Percentiles rank a stretch among this genome's conserved stretches.
Conservation (phyloP, 2,888 invertebrate species). For the Nycteola revayana region DNA sequence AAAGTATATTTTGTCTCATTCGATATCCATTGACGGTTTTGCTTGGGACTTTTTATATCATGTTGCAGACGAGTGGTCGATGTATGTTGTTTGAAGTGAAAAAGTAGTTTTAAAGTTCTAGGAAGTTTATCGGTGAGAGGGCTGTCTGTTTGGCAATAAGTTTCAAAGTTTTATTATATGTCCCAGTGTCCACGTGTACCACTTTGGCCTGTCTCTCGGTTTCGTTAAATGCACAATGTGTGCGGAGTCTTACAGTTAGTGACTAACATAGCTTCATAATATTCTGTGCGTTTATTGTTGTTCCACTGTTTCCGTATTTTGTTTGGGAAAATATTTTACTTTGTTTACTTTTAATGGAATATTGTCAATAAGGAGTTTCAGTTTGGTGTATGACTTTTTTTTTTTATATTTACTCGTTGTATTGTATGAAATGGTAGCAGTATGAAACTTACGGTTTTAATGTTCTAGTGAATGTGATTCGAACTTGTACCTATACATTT, state of each 20-base stretch:
- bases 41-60: background rate
- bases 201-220: slow-evolving; percentile 37
- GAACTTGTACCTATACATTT: no score
- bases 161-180: slow-evolving; percentile 54
- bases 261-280: slow-evolving; percentile 18
- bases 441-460: no score
- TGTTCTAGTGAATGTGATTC: no score
- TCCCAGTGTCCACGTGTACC: slow-evolving; percentile 41
- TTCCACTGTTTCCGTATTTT: slow-evolving; percentile 22
- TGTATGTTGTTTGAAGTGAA: slow-evolving; percentile 9
- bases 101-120: slow-evolving; percentile 14
- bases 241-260: slow-evolving; percentile 21
- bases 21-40: slow-evolving; percentile 18
- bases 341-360: no score
- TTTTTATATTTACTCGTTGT: no score
- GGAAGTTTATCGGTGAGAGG: slow-evolving; percentile 25
- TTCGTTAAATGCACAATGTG: slow-evolving; percentile 37
- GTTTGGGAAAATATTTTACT: slow-evolving; percentile 16
- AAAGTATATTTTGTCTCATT: background rate
- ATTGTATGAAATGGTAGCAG: no score
- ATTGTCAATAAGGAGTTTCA: no score
- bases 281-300: slow-evolving; percentile 5
- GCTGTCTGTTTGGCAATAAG: slow-evolving; percentile 46
- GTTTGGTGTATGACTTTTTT: no score
- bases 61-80: slow-evolving; percentile 3